Evolutionary conservation across 2,888 invertebrate genomes (phyloP).

Genomic region (Drosophila cognata): DNA sequence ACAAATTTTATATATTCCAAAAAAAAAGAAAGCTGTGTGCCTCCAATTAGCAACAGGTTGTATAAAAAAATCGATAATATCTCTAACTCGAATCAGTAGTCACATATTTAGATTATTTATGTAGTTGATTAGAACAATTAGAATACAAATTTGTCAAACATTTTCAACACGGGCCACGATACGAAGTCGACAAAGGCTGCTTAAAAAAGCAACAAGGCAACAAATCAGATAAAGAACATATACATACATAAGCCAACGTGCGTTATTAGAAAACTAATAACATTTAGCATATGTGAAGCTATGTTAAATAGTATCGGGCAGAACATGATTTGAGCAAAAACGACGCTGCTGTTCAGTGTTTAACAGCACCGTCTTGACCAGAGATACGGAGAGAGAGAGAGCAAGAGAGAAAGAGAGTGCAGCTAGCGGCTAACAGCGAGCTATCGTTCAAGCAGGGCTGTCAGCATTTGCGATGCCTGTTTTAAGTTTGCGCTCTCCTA

Average conservation of each 20-base stretch:
- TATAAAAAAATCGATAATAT: conserved; percentile 40
- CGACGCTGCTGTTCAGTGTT: conserved; percentile 58
- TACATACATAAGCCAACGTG: background rate
- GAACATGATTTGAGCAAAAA: conserved; percentile 49
- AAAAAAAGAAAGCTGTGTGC: conserved; percentile 5
- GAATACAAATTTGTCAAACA: conserved; percentile 58
- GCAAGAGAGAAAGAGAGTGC: conserved; percentile 4
- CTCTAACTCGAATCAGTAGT: conserved; percentile 30
- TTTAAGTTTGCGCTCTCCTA: background rate
- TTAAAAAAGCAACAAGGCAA: conserved; percentile 10
- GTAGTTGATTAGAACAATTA: conserved; percentile 59
- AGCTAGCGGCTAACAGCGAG: conserved; percentile 16
- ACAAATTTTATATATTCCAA: too few relatives aligned
- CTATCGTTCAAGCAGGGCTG: conserved; percentile 43
- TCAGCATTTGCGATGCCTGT: conserved; percentile 2
- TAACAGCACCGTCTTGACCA: conserved; percentile 57
- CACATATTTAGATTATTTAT: conserved; percentile 30
- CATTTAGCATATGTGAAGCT: conserved; percentile 15
- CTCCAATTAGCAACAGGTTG: conserved; percentile 52
- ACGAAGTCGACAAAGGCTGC: conserved; percentile 22
- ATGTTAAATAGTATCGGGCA: conserved; percentile 27
- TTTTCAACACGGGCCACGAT: conserved; percentile 35
- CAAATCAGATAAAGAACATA: conserved; percentile 28
- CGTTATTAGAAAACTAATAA: background rate
- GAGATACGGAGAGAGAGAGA: conserved; percentile 15